Base-by-base conservation (phyloP, 2,888 invertebrate species). In the Acrobasis suavella region DNA sequence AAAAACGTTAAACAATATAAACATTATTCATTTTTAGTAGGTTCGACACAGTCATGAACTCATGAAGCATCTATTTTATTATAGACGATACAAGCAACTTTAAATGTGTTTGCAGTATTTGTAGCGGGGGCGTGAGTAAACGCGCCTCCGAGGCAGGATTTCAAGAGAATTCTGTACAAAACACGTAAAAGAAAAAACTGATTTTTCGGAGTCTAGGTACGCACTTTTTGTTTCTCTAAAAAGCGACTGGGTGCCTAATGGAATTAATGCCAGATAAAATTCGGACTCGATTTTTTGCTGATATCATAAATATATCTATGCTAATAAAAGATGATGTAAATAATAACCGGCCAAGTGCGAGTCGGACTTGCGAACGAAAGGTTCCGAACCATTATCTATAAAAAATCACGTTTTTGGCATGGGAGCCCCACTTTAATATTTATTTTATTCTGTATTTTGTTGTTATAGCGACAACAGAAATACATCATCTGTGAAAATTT, bases 171-270 rank as follows among this genome's bases (percentile, higher is more conserved):
- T 54, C 37, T 37, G 9, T 38, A 54, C 54, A 54, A 37, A 37
- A 32, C 9, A 38, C 54, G 37, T n/a, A 54, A 54, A 54, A n/a
- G 37, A 38, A 54, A 9, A 37, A 54, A 54, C 38, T 1, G 38
- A 54, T 22, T 37, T n/a, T 32, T 17, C 32, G 12, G n/a, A 37
- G 38, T 54, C 54, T 12, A n/a, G n/a, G n/a, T n/a, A 38, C 38
- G 52, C n/a, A 37, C n/a, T n/a, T 54, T 37, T 54, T 54, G 52
- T 54, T 37, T 54, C 32, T 54, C 37, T 54, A 12, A 14, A 54
- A 54, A 54, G 37, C 14, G 52, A 6, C 52, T 16, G 7, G 50
- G 8, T 22, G 22, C 16, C 32, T 54, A 54, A 54, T 54, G 54
- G 32, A n/a, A 54, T 54, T 54, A 54, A 54, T 37, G 16, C 51